These are phyloP conservation scores for Seriola quinqueradiata DNA, from an alignment of 2,113 vertebrate species.

Conservation along the genomic window DNA sequence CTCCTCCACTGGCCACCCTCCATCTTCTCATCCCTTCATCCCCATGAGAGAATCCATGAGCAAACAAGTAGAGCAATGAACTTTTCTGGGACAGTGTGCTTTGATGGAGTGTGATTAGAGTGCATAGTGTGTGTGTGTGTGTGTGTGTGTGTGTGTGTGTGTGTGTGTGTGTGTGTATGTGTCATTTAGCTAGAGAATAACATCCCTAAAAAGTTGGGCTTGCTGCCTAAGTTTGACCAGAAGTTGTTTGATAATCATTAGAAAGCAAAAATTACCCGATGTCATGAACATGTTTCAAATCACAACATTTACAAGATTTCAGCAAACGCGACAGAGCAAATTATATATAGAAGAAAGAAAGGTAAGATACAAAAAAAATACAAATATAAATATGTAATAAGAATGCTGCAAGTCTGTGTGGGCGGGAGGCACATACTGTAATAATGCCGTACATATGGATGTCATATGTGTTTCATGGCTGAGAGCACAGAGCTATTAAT, in stretches of 20 bases:
- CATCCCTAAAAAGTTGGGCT: constrained; percentile 25
- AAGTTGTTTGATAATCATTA: constrained; percentile 9
- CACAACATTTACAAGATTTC: background rate
- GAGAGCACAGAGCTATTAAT: constrained; percentile 57
- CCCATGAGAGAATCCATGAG: constrained; percentile 41
- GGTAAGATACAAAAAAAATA: background rate
- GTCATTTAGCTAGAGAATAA: constrained; percentile 18
- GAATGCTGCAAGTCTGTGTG: background rate
- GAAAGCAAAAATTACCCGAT: background rate
- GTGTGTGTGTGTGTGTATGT: constrained; percentile 5
- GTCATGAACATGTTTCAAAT: background rate
- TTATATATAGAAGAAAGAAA: background rate
- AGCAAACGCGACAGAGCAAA: background rate
- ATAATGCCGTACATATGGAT: constrained; percentile 47
- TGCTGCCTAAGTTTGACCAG: constrained; percentile 9
- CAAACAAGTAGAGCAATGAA: constrained; percentile 72
- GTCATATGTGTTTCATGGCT: constrained; percentile 59
- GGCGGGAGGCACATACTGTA: background rate
- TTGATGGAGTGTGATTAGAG: constrained; percentile 21
- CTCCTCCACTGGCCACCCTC: constrained; percentile 54
- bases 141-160: background rate
- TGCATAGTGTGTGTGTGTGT: background rate
- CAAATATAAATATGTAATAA: background rate
- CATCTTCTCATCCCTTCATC: constrained; percentile 62
- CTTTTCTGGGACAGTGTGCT: constrained; percentile 72